Evolutionary conservation across 1,140 invertebrate genomes (phyloP), one percentile per base, ranked within the genome.

Genomic region (Ctenoplectra terminalis): DNA sequence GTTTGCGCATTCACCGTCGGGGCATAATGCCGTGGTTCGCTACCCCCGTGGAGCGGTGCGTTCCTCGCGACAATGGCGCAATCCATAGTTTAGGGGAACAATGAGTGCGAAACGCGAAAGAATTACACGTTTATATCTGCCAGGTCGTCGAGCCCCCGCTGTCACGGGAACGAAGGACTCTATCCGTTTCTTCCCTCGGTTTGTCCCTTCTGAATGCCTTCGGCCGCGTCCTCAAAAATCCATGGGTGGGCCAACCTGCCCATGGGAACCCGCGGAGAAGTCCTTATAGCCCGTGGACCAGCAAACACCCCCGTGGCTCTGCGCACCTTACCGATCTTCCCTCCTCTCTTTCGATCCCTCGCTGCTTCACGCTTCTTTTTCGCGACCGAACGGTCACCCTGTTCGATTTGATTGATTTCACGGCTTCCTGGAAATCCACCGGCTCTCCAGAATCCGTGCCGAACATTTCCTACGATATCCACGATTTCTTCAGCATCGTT

Each of bases 191-290:
- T 77, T 87, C 69, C 71, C 48, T 75, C 70, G 60, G 29, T 3
- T 13, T 60, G 50, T 75, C 60, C 76, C 64, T 37, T 43, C 66
- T 79, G 60, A 86, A 87, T 87, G 50, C 56, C 58, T 7, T 13
- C 58, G 54, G 54, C 23, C 54, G 82, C 70, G 64, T 81, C 87
- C 79, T 73, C 72, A 71, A 76, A 71, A 86, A 81, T 66, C 87
- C 87, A 88, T 88, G 87, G 87, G 87, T 88, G 87, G 87, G 87
- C 87, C 84, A 88, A 88, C 87, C 87, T 86, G 87, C 58, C 75
- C 81, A 88, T 88, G 87, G 87, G 87, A 88, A 88, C 83, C 83
- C 73, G 83, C 61, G 76, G 86, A 70, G 87, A 83, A 71, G 54
- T 64, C 79, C 64, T 83, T 58, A 56, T 69, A 67, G 63, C 7